Evolutionary conservation across 2,888 invertebrate species (phyloP).

Genomic region (Drosophila siamana): DNA sequence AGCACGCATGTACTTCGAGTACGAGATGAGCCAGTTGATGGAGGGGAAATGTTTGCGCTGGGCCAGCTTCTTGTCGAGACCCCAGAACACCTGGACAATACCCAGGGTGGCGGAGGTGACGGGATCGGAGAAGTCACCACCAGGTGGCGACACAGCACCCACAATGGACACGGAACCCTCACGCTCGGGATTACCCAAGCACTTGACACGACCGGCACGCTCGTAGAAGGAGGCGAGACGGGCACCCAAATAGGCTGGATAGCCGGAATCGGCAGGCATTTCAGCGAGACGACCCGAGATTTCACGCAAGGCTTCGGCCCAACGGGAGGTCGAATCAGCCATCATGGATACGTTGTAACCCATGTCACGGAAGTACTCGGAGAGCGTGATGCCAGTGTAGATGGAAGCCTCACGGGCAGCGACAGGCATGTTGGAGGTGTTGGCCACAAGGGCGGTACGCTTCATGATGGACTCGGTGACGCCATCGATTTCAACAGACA

Average conservation of each 20-base stretch:
- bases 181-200: conserved; percentile 98
- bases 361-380: conserved; percentile 99
- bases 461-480: conserved; percentile 99
- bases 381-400: conserved; percentile 99
- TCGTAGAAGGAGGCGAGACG: conserved; percentile 99
- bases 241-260: conserved; percentile 99
- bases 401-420: conserved; percentile 99
- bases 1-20: conserved; percentile 99
- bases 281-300: conserved; percentile 99
- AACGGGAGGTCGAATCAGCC: conserved; percentile 99
- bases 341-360: conserved; percentile 99
- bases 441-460: conserved; percentile 99
- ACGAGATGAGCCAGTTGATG: conserved; percentile 99
- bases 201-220: conserved; percentile 98
- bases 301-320: conserved; percentile 99
- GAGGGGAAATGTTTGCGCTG: conserved; percentile 99
- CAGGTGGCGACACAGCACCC: conserved; percentile 99
- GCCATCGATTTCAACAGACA: conserved; percentile 98
- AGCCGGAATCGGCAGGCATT: conserved; percentile 99
- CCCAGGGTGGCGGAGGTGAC: conserved; percentile 99
- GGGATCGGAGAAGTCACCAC: conserved; percentile 99
- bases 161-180: conserved; percentile 99
- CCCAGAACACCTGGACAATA: conserved; percentile 99
- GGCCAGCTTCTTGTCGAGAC: conserved; percentile 98
- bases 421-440: conserved; percentile 99